phyloP scores from a whole-genome alignment of 2,888 invertebrate species.

The Mythimna ferrago region DNA sequence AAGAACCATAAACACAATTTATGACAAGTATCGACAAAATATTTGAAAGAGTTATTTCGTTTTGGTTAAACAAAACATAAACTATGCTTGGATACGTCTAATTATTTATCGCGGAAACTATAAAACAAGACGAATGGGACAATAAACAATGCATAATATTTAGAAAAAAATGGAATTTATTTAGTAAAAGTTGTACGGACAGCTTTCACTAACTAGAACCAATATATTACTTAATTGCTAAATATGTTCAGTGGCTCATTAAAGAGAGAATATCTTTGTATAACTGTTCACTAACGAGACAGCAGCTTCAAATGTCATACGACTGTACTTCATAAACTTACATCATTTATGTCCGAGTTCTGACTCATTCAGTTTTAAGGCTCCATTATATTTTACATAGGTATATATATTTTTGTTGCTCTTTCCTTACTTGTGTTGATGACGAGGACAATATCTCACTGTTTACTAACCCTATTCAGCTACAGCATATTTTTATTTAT shows the following conservation, averaged over 20 bases:
- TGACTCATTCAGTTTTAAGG: slow-evolving; percentile 63
- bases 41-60: slow-evolving; percentile 47
- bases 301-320: slow-evolving; percentile 59
- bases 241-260: slow-evolving; percentile 66
- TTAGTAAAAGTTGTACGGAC: slow-evolving; percentile 63
- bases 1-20: slow-evolving; percentile 57
- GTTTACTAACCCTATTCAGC: neutral
- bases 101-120: slow-evolving; percentile 62
- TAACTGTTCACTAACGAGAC: slow-evolving; percentile 71
- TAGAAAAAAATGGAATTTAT: slow-evolving; percentile 52
- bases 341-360: slow-evolving; percentile 59
- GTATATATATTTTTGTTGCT: slow-evolving; percentile 14
- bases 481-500: neutral
- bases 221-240: slow-evolving; percentile 65
- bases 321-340: slow-evolving; percentile 63
- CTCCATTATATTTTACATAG: slow-evolving; percentile 57
- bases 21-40: slow-evolving; percentile 35
- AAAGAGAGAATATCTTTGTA: slow-evolving; percentile 56
- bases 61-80: slow-evolving; percentile 60
- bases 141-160: slow-evolving; percentile 66
- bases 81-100: slow-evolving; percentile 48
- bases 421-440: slow-evolving; percentile 12
- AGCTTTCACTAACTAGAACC: slow-evolving; percentile 65
- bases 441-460: neutral
- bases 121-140: slow-evolving; percentile 65